Percentiles rank a stretch among this genome's conserved stretches.
These are phyloP conservation scores for Pachydiplax longipennis DNA, from an alignment of 2,888 invertebrate species.

Conservation along the genomic window DNA sequence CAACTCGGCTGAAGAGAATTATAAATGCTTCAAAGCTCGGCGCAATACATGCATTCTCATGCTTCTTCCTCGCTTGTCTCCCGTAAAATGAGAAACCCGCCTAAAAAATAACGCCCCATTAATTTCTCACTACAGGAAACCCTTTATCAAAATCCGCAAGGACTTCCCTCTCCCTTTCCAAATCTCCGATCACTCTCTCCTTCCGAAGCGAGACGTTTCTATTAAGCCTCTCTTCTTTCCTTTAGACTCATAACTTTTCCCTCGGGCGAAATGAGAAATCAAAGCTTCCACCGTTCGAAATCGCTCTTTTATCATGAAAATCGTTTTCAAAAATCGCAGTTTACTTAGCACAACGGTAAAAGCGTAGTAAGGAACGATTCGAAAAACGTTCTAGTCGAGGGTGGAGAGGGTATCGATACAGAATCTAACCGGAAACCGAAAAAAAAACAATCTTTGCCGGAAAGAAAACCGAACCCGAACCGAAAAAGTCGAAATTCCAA, in stretches of 20 bases:
- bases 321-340: too few species aligned
- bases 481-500: too few species aligned
- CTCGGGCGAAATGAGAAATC: not conserved
- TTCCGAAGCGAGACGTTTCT: slow-evolving; percentile 28
- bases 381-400: too few species aligned
- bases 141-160: slow-evolving; percentile 32
- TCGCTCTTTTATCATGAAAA: not conserved
- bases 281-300: not conserved
- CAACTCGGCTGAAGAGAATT: not conserved
- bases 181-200: slow-evolving; percentile 7
- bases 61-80: not conserved
- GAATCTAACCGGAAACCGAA: too few species aligned
- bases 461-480: too few species aligned
- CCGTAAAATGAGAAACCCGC: not conserved
- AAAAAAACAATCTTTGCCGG: too few species aligned
- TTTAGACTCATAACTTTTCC: not conserved
- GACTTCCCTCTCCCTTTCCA: not conserved
- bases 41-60: slow-evolving; percentile 8
- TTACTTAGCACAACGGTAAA: too few species aligned
- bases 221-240: slow-evolving; percentile 11
- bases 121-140: slow-evolving; percentile 4
- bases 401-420: too few species aligned
- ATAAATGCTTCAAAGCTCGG: not conserved
- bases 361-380: too few species aligned
- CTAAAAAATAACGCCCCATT: not conserved